Conservation (phyloP, 2,113 vertebrate species). For the Pteropus alecto region DNA sequence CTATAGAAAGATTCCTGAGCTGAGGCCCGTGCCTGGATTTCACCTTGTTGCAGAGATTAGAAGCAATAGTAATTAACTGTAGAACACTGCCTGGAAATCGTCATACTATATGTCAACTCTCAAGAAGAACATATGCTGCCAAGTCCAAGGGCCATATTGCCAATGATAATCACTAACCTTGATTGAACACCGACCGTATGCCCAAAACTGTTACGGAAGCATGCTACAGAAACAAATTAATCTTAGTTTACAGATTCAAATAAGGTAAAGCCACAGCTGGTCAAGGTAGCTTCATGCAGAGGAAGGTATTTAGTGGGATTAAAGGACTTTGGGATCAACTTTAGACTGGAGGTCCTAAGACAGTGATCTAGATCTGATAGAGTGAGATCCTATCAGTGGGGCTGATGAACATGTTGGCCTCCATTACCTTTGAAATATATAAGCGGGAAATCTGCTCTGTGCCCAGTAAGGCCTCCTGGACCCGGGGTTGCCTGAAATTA, state of each 20-base stretch:
- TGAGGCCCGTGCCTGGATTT: not conserved
- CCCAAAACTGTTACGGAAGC: not conserved
- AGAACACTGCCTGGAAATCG: not conserved
- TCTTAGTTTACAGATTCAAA: not conserved
- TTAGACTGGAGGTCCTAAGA: not conserved
- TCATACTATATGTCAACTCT: not conserved
- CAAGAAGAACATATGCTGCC: fast-evolving
- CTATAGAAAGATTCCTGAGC: not conserved
- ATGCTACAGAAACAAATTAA: not conserved
- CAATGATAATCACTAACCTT: not conserved
- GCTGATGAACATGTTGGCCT: not conserved
- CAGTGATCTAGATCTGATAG: not conserved
- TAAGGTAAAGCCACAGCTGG: not conserved
- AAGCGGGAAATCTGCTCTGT: not conserved
- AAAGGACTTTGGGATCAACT: not conserved
- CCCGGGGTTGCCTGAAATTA: not conserved
- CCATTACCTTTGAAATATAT: not conserved
- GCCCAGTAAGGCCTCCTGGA: not conserved
- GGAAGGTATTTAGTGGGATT: not conserved
- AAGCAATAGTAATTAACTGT: not conserved
- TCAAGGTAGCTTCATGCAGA: not conserved
- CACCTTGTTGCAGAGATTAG: not conserved
- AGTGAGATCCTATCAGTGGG: not conserved
- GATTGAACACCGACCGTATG: not conserved
- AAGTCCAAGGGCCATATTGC: not conserved